These are phyloP conservation scores for Clarias batrachus DNA, from an alignment of 2,113 vertebrate species.

Conservation along the genomic window DNA sequence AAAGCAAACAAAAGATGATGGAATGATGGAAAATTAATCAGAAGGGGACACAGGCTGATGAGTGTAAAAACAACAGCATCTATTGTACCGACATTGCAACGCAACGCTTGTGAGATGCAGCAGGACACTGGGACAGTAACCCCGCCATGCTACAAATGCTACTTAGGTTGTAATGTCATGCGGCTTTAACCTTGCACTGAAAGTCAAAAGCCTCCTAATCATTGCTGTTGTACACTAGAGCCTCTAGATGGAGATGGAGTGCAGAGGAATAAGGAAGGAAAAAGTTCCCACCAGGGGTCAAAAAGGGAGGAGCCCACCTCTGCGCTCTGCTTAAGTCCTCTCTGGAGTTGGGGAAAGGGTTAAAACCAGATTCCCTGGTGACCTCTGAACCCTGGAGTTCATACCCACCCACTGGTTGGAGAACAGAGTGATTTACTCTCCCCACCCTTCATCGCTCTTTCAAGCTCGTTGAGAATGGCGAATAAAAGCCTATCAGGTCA, in stretches of 20 bases:
- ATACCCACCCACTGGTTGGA: constrained; percentile 32
- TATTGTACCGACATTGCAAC: background rate
- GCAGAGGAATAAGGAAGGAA: constrained; percentile 29
- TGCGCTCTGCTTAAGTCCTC: background rate
- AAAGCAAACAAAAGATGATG: background rate
- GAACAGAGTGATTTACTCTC: constrained; percentile 11
- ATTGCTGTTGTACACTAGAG: constrained; percentile 10
- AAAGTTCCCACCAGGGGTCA: constrained; percentile 43
- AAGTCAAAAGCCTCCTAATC: background rate
- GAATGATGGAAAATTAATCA: background rate
- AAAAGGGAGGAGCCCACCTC: constrained; percentile 32
- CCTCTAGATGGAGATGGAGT: constrained; percentile 45
- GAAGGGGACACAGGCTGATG: constrained; percentile 2
- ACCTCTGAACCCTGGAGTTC: constrained; percentile 50
- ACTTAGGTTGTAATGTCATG: constrained; percentile 5
- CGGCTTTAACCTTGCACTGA: constrained; percentile 2
- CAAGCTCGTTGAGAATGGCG: constrained; percentile 31
- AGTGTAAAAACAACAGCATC: background rate
- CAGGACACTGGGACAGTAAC: background rate
- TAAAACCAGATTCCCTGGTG: constrained; percentile 40
- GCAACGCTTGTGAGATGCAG: background rate
- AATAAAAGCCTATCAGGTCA: constrained; percentile 32
- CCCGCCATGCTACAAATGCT: background rate
- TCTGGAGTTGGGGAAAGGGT: constrained; percentile 37
- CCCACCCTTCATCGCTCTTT: background rate